phyloP scores from a whole-genome alignment of 2,888 invertebrate genomes.

The Himalopsyche tibetana region DNA sequence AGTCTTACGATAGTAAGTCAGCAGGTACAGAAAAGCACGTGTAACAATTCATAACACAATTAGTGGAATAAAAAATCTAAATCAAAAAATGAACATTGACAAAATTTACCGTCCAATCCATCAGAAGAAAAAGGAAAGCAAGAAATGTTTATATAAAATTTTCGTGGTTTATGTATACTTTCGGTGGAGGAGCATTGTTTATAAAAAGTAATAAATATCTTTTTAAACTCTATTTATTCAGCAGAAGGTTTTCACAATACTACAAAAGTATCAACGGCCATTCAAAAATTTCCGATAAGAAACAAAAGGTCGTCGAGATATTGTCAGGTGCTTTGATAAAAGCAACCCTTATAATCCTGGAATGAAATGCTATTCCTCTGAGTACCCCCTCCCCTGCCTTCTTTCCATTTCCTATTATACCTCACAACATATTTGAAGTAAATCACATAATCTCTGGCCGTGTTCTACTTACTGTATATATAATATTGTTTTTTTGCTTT shows the following conservation, averaged over 20 bases:
- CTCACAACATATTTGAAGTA: conserved; percentile 35
- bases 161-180: too few species aligned
- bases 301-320: conserved; percentile 54
- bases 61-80: too few species aligned
- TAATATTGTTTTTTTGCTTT: too few species aligned
- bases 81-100: too few species aligned
- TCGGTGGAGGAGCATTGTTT: too few species aligned
- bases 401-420: neutral
- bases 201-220: neutral
- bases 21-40: too few species aligned
- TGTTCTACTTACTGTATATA: too few species aligned
- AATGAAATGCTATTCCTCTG: conserved; percentile 22
- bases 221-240: neutral
- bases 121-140: too few species aligned
- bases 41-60: too few species aligned
- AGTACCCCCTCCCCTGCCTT: neutral
- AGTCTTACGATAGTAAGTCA: too few species aligned
- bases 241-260: conserved; percentile 5
- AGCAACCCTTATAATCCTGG: conserved; percentile 53
- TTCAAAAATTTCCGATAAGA: conserved; percentile 50
- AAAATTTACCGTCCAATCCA: too few species aligned
- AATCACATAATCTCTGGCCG: conserved; percentile 43
- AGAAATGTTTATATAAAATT: too few species aligned
- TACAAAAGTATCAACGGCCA: conserved; percentile 28
- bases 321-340: conserved; percentile 36